Evolutionary conservation across 2,113 vertebrate genomes (phyloP), one percentile per base, ranked within the genome.

Genomic region (Grantiella picta): DNA sequence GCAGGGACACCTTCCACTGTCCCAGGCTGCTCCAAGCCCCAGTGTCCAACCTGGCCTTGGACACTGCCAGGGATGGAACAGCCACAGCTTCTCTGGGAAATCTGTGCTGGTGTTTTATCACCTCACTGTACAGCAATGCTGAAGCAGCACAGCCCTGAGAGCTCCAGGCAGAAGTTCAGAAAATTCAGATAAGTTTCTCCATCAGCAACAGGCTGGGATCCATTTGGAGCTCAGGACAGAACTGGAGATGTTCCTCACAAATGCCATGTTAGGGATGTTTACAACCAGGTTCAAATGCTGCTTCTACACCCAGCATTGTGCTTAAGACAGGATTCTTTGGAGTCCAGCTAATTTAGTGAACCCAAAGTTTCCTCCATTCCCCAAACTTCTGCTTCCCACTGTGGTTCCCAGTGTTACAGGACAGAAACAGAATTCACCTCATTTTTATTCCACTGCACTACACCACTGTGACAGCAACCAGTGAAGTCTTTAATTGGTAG

Each of bases 231-330:
- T 50, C 44, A 6, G 11, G 10, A 17, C 35, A 6, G 56, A 33
- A 6, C 3, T 2, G 36, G 35, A 20, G 71, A 22, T 4, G 2
- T 2, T 56, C 13, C 80, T 80, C 40, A 36, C 40, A 18, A 31
- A 47, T 0, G 10, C 10, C 18, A 1, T 1, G 16, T 4, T 7
- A 31, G 0, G 9, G 45, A 8, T 13, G 20, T 1, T 14, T 1
- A 11, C 22, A 15, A 0, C 4, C 35, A 15, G 31, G 14, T 38
- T 38, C 77, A 14, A 12, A 15, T 24, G 0, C 27, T 6, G 20
- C 2, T 60, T 18, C 13, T 2, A 7, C 6, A 20, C 8, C 18
- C 57, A 10, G 3, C 3, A 17, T 28, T 2, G 11, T 18, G 63
- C 12, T 50, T 25, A 65, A 29, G 29, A 57, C 8, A 19, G 40